Evolutionary conservation across 2,113 vertebrate species (phyloP), one percentile per base, ranked within the genome.

Genomic region (Ardeotis arabs): DNA sequence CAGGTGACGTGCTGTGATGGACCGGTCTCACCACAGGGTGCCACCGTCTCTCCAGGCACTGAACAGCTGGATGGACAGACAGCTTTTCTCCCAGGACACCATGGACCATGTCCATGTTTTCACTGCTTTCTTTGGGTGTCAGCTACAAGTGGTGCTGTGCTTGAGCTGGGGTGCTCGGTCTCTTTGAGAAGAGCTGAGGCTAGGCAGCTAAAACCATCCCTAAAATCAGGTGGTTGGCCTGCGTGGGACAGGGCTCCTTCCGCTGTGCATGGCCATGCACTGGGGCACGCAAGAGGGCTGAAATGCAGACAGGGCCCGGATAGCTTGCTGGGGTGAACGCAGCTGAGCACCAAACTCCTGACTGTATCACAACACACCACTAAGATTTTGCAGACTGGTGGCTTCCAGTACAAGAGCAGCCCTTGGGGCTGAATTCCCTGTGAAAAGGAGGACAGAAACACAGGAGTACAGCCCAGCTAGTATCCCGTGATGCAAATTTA

Each of bases 41-140:
- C 53, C 90, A 92, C 88, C 91, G 72, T 92, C 45, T 77, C 72
- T 80, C 63, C 79, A 92, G 62, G 29, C 67, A 56, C 70, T 24
- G 52, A 24, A 23, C 5, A 24, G 58, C 56, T 14, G 14, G 52
- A 45, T 24, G 37, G 58, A 52, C 45, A 29, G 28, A 33, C 31
- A 69, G 33, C 24, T 86, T 58, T 82, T 74, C 60, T 81, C 69
- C 31, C 45, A 44, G 37, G 45, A 60, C 45, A 39, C 12, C 31
- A 33, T 1, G 5, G 15, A 53, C 14, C 5, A 7, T 1, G 7
- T 31, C 55, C 13, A 1, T 6, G 12, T 56, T 81, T 83, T 60
- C 67, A 59, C 17, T n/a, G 62, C 19, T 88, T 8, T 49, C n/a
- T 63, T 21, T 64, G 44, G 5, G 18, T 85, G 23, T 35, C 44